Evolutionary conservation across 2,113 vertebrate species (phyloP).

Genomic region (Columba janthina): DNA sequence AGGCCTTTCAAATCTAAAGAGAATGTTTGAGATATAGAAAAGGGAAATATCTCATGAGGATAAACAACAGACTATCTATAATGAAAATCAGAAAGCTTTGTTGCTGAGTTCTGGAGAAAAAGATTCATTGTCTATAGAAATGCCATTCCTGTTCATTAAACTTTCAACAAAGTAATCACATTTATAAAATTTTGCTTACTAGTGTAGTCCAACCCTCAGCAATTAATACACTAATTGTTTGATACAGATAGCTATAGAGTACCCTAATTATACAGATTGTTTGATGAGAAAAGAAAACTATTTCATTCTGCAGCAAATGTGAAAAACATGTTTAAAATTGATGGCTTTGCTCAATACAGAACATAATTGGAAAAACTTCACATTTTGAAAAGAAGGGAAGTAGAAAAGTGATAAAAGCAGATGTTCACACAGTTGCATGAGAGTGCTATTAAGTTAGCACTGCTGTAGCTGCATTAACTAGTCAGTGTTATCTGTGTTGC

Average conservation of each 20-base stretch:
- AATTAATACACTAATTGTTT: conserved; percentile 73
- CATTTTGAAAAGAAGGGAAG: conserved; percentile 55
- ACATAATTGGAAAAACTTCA: conserved; percentile 56
- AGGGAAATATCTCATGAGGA: conserved; percentile 31
- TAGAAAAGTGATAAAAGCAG: conserved; percentile 62
- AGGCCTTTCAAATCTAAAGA: conserved; percentile 21
- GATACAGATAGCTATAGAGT: conserved; percentile 61
- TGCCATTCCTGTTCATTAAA: conserved; percentile 55
- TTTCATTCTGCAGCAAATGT: conserved; percentile 56
- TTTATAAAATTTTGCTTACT: conserved; percentile 67
- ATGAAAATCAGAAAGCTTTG: conserved; percentile 75
- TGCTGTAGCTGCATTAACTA: background rate
- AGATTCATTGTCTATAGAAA: conserved; percentile 65
- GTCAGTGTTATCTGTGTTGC: background rate
- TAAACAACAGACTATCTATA: conserved; percentile 71
- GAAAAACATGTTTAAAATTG: conserved; percentile 55
- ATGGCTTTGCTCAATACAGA: conserved; percentile 40
- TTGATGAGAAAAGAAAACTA: conserved; percentile 70
- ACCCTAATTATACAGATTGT: conserved; percentile 66
- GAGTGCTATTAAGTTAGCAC: background rate
- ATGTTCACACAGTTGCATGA: conserved; percentile 60
- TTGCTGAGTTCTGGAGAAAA: conserved; percentile 17
- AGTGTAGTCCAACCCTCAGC: conserved; percentile 17
- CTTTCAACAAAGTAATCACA: conserved; percentile 67
- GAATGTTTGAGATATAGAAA: conserved; percentile 31